These are phyloP conservation scores for Budorcas taxicolor DNA, from an alignment of 2,113 vertebrate genomes.

Conservation along the genomic window DNA sequence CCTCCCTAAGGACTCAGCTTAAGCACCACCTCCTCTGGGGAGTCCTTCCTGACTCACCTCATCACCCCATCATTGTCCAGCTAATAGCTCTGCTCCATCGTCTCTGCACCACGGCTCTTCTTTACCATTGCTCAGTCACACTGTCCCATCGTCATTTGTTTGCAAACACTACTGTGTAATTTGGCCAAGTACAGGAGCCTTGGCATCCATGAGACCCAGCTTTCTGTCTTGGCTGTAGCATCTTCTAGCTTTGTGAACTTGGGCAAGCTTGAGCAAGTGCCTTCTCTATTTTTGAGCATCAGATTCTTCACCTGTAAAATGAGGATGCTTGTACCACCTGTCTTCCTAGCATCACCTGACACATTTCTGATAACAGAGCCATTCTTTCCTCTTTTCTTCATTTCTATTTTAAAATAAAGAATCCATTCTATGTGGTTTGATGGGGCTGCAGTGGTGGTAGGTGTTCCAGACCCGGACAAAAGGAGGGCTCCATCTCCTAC, in stretches of 20 bases:
- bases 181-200: not conserved
- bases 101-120: not conserved
- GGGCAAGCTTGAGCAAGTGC: not conserved
- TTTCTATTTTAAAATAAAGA: not conserved
- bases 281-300: not conserved
- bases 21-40: not conserved
- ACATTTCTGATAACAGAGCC: not conserved
- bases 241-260: not conserved
- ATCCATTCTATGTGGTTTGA: not conserved
- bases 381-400: not conserved
- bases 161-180: not conserved
- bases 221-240: not conserved
- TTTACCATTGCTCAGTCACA: not conserved
- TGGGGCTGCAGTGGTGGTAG: not conserved
- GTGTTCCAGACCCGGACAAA: not conserved
- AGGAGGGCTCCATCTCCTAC: not conserved
- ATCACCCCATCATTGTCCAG: not conserved
- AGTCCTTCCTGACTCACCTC: not conserved
- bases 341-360: not conserved
- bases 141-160: not conserved
- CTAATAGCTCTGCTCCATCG: not conserved
- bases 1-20: not conserved
- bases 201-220: not conserved
- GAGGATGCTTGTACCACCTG: not conserved
- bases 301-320: not conserved